Conservation (phyloP, 2,113 vertebrate species). For the Morone chrysops region DNA sequence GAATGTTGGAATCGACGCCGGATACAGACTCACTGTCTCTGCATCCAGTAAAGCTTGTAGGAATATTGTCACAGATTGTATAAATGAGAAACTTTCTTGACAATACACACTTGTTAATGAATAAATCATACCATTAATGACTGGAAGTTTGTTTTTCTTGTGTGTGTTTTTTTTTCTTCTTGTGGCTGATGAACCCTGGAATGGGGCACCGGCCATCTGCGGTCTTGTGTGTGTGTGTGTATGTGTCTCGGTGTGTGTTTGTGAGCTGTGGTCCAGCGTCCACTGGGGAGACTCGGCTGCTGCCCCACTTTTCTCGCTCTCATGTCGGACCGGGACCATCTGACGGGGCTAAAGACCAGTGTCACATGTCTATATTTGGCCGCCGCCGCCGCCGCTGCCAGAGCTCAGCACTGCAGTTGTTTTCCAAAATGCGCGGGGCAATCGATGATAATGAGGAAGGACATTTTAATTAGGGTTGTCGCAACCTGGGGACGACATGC, state of each 20-base stretch:
- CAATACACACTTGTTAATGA: constrained; percentile 72
- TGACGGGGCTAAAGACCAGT: constrained; percentile 83
- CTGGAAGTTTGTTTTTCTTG: constrained; percentile 70
- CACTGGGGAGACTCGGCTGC: constrained; percentile 80
- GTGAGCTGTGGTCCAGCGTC: constrained; percentile 71
- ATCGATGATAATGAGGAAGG: constrained; percentile 84
- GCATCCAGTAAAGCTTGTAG: background rate
- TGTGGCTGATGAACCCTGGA: constrained; percentile 78
- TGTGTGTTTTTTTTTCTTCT: constrained; percentile 45
- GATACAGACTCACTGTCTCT: background rate
- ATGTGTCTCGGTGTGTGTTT: constrained; percentile 24
- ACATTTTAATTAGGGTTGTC: constrained; percentile 84
- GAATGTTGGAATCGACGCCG: background rate
- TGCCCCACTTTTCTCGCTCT: constrained; percentile 84
- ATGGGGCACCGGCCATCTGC: constrained; percentile 82
- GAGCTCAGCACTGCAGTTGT: constrained; percentile 75
- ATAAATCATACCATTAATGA: constrained; percentile 77
- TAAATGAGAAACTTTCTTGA: constrained; percentile 59
- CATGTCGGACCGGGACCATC: constrained; percentile 84
- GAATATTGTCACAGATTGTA: constrained; percentile 51
- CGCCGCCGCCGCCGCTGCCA: constrained; percentile 69
- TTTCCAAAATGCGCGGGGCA: constrained; percentile 84
- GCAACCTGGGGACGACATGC: constrained; percentile 76
- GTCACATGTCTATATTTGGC: constrained; percentile 86
- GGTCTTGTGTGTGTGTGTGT: constrained; percentile 61